These are phyloP conservation scores for Dasypus novemcinctus DNA, from an alignment of 2,113 vertebrate species.

Conservation along the genomic window DNA sequence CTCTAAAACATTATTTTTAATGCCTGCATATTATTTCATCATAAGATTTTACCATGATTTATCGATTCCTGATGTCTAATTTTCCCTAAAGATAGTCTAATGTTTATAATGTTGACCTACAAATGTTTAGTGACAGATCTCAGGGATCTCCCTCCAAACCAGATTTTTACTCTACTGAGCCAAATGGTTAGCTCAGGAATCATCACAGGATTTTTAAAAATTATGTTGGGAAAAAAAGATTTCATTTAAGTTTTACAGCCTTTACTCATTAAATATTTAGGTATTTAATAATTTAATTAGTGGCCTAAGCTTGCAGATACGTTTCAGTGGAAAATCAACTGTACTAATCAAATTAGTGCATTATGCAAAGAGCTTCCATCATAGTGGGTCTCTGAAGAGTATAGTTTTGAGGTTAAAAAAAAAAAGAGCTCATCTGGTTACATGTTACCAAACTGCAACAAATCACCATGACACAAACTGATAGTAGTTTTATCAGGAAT, in stretches of 20 bases:
- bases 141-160: background rate
- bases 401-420: conserved; percentile 27
- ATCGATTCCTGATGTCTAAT: background rate
- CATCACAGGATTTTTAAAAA: background rate
- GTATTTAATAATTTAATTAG: background rate
- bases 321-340: conserved; percentile 57
- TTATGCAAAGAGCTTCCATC: conserved; percentile 43
- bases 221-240: background rate
- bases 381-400: conserved; percentile 43
- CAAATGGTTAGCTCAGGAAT: background rate
- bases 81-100: background rate
- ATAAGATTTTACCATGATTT: background rate
- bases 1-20: background rate
- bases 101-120: background rate
- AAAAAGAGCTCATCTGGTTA: conserved; percentile 39
- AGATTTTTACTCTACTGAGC: background rate
- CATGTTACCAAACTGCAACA: background rate
- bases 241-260: background rate
- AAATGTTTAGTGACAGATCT: background rate
- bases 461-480: background rate
- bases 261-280: background rate
- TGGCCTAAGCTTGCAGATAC: background rate
- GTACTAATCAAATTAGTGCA: conserved; percentile 7
- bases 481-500: conserved; percentile 36
- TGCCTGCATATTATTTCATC: background rate